Evolutionary conservation across 2,113 vertebrate genomes (phyloP).

Genomic region (Silurus glanis): DNA sequence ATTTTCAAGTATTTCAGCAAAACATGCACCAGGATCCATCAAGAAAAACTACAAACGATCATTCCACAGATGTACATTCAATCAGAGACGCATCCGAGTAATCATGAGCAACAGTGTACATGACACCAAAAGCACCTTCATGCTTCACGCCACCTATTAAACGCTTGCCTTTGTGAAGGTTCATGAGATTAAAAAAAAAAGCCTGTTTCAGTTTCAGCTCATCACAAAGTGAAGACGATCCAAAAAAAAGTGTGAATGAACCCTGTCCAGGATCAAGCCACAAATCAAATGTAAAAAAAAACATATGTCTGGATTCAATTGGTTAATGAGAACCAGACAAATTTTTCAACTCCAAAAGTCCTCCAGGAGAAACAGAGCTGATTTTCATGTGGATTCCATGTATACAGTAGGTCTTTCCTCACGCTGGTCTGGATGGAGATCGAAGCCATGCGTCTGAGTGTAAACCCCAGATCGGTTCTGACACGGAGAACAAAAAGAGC

Average conservation of each 20-base stretch:
- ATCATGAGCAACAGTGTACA: neutral
- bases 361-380: neutral
- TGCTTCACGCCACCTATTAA: neutral
- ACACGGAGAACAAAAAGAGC: conserved; percentile 30
- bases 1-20: neutral
- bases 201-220: neutral
- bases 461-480: conserved; percentile 35
- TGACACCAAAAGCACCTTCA: neutral
- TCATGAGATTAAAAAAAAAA: neutral
- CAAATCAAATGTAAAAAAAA: neutral
- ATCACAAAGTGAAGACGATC: neutral
- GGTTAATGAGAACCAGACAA: neutral
- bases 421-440: neutral
- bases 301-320: neutral
- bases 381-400: neutral
- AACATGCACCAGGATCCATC: neutral
- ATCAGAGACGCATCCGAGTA: neutral
- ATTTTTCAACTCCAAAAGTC: neutral
- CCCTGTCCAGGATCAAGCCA: neutral
- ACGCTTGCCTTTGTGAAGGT: neutral
- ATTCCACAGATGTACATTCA: neutral
- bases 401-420: neutral
- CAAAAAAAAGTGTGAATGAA: neutral
- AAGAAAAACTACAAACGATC: too few species aligned
- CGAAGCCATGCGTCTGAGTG: neutral